phyloP scores from a whole-genome alignment of 1,140 invertebrate species.

The Holotrichia oblita region DNA sequence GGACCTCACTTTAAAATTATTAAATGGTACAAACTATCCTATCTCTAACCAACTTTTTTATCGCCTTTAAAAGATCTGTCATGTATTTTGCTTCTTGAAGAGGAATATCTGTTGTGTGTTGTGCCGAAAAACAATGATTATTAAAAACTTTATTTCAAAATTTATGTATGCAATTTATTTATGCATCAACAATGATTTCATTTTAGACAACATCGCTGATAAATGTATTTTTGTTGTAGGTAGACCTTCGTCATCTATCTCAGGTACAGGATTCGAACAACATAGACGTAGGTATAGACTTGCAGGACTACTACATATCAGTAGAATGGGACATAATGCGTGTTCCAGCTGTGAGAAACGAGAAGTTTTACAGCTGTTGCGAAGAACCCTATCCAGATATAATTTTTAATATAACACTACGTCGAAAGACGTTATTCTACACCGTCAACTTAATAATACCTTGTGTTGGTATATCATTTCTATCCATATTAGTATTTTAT shows the following conservation, averaged over 20 bases:
- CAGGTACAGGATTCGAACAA: slow-evolving; percentile 83
- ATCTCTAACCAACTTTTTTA: no score
- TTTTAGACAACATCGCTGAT: no score
- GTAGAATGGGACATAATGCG: slow-evolving; percentile 98
- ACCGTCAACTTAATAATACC: slow-evolving; percentile 97
- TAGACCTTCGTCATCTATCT: slow-evolving; percentile 86
- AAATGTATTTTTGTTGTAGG: slow-evolving; percentile 66
- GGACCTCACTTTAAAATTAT: no score
- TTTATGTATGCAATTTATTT: background rate
- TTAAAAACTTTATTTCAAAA: no score
- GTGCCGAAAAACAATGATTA: no score
- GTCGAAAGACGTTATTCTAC: slow-evolving; percentile 97
- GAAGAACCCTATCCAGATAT: slow-evolving; percentile 95
- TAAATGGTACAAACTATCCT: no score
- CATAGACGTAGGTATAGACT: slow-evolving; percentile 89
- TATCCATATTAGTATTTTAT: slow-evolving; percentile 98
- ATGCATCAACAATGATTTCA: background rate
- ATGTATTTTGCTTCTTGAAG: no score
- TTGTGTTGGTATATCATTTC: slow-evolving; percentile 95
- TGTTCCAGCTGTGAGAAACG: slow-evolving; percentile 86
- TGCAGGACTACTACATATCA: slow-evolving; percentile 94
- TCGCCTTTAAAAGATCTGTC: no score
- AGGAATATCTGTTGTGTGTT: no score
- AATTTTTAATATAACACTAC: slow-evolving; percentile 96
- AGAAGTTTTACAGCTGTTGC: slow-evolving; percentile 91